phyloP scores from a whole-genome alignment of 2,113 vertebrate species.

The Pelusios castaneus region DNA sequence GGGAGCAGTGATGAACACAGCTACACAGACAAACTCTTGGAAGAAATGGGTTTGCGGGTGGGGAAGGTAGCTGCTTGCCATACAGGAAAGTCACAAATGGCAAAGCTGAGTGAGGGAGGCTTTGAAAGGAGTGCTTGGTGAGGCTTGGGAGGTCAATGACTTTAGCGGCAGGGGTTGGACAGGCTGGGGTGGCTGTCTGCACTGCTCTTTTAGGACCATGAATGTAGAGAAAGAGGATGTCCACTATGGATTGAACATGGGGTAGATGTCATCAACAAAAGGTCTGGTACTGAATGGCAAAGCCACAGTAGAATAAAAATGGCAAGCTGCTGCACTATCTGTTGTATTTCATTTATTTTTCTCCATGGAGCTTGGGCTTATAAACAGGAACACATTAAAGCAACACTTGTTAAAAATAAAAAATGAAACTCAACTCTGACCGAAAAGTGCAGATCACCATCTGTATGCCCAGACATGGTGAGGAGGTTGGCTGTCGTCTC shows the following conservation, averaged over 20 bases:
- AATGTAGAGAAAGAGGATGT: neutral
- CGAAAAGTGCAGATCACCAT: constrained; percentile 56
- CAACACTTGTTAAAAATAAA: constrained; percentile 34
- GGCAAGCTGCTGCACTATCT: neutral
- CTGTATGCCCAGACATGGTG: constrained; percentile 53
- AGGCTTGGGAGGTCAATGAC: neutral
- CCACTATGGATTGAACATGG: neutral
- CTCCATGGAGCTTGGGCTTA: constrained; percentile 15
- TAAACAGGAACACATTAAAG: constrained; percentile 37
- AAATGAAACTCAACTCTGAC: constrained; percentile 53
- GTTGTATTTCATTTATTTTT: constrained; percentile 32
- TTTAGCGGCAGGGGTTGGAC: neutral
- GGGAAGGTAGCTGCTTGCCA: neutral
- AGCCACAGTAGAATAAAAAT: neutral
- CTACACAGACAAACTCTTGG: neutral
- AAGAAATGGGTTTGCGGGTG: neutral
- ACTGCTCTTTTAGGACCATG: fast-evolving
- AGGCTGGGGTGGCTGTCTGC: neutral
- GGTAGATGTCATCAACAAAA: neutral
- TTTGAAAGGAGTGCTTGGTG: neutral
- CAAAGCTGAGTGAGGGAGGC: neutral
- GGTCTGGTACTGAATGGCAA: no score
- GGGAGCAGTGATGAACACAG: neutral
- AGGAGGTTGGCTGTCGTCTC: constrained; percentile 13
- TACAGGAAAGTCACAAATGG: neutral